Base-by-base conservation (phyloP, 2,797 vertebrate genomes). In the Acanthurus leucopareius region DNA sequence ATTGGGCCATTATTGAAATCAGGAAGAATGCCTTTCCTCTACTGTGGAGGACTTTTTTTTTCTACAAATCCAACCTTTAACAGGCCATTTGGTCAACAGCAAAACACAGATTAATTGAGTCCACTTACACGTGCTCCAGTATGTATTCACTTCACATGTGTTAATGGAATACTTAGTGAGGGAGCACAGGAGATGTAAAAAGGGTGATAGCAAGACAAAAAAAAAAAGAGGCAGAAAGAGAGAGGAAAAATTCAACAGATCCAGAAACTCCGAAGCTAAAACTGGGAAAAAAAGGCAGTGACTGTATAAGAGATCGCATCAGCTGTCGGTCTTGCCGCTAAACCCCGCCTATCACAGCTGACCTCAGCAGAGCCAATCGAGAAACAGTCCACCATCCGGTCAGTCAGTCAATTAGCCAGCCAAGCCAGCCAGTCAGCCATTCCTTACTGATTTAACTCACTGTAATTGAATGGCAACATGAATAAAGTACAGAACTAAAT, bases 1-100 rank as follows among this genome's bases (percentile, higher is more conserved):
- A 91, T 87, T 87, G 80, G 82, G 69, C 80, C 72, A 87, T 92
- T 89, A 88, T 80, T 87, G 77, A 84, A 86, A 84, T 72, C 52
- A 69, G 47, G 53, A 76, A 56, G 47, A 71, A 53, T 58, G 32
- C 35, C 74, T 90, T 84, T 75, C 63, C 60, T 70, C 75, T 90
- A 85, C 56, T 47, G 61, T 77, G 40, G 38, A 72, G 76, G 66
- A 73, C 45, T 52, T 52, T 73, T 81, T 81, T 78, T 54, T 61
- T 25, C 48, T 32, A 67, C 66, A 78, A 74, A 83, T 78, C 80
- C 69, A 86, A 83, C 83, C 80, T 82, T 80, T 84, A 80, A 79
- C 56, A 70, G 73, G 82, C 73, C 66, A 82, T 80, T 86, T 84
- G 83, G 85, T 89, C 86, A 88, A 81, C 64, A 82, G 79, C 60